Evolutionary conservation across 2,888 invertebrate species (phyloP).

Genomic region (Isotomurus palustris): DNA sequence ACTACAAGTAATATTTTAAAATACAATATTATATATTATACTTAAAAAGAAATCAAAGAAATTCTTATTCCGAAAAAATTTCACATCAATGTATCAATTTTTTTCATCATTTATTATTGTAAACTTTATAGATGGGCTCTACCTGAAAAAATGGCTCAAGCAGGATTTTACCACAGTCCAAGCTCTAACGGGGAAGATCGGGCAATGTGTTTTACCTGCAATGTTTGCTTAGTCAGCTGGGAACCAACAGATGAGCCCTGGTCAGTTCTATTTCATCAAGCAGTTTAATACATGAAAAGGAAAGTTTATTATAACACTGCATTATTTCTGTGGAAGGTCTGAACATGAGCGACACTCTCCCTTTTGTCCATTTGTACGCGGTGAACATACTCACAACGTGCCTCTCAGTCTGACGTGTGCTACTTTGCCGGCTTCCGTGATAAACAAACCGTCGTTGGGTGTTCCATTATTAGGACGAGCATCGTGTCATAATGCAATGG

Average conservation of each 20-base stretch:
- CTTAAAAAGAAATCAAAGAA: too few relatives aligned
- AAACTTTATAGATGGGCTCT: conserved; percentile 71
- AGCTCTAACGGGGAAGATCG: conserved; percentile 84
- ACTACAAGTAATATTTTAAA: conserved; percentile 87
- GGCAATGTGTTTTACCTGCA: conserved; percentile 94
- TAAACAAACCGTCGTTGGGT: conserved; percentile 9
- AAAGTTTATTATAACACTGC: neutral
- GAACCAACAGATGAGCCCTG: conserved; percentile 95
- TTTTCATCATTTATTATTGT: neutral
- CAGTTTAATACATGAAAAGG: too few relatives aligned
- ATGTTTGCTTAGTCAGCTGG: conserved; percentile 92
- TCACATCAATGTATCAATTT: neutral
- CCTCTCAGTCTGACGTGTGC: conserved; percentile 81
- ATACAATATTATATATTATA: too few relatives aligned
- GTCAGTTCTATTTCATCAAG: conserved; percentile 49
- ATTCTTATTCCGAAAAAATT: too few relatives aligned
- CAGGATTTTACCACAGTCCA: conserved; percentile 93
- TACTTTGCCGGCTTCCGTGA: conserved; percentile 63
- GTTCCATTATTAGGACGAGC: conserved; percentile 38
- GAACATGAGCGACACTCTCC: conserved; percentile 94
- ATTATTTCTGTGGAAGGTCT: conserved; percentile 55
- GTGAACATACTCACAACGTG: conserved; percentile 92
- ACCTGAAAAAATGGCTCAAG: conserved; percentile 94
- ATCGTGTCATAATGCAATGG: conserved; percentile 31
- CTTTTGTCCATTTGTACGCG: conserved; percentile 86